These are phyloP conservation scores for Axis porcinus DNA, from an alignment of 2,113 vertebrate genomes.

Conservation along the genomic window DNA sequence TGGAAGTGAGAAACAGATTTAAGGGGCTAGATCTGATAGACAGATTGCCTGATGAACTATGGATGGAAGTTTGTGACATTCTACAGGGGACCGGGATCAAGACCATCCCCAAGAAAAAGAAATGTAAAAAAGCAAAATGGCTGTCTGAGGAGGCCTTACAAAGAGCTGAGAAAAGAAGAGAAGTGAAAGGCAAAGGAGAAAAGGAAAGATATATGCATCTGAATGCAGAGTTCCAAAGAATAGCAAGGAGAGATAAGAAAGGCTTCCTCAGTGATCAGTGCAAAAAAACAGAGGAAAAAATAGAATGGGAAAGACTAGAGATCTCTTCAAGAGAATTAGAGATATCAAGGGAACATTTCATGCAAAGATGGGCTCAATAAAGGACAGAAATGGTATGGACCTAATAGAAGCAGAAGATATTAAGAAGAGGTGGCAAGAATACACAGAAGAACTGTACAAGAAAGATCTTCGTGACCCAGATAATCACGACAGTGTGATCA, in stretches of 20 bases:
- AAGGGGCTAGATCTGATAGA: not conserved
- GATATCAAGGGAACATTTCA: not conserved
- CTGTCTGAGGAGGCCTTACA: not conserved
- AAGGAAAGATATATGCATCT: not conserved
- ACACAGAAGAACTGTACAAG: not conserved
- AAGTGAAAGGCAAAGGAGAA: not conserved
- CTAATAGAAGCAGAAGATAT: not conserved
- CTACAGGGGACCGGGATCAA: not conserved
- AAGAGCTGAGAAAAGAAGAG: not conserved
- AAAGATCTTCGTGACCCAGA: not conserved
- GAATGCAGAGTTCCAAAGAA: not conserved
- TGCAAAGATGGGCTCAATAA: not conserved
- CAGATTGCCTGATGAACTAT: not conserved
- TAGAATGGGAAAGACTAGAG: not conserved
- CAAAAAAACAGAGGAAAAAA: not conserved
- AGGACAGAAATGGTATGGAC: not conserved
- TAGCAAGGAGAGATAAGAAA: not conserved
- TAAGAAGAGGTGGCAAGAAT: not conserved
- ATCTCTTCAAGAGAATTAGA: not conserved
- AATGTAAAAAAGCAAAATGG: not conserved
- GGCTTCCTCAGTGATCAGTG: not conserved
- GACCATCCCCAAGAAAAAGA: not conserved
- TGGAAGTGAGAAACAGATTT: not conserved
- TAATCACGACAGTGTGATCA: not conserved
- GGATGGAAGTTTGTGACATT: not conserved